phyloP scores from a whole-genome alignment of 1,140 invertebrate genomes.

The Zaprionus taronus region DNA sequence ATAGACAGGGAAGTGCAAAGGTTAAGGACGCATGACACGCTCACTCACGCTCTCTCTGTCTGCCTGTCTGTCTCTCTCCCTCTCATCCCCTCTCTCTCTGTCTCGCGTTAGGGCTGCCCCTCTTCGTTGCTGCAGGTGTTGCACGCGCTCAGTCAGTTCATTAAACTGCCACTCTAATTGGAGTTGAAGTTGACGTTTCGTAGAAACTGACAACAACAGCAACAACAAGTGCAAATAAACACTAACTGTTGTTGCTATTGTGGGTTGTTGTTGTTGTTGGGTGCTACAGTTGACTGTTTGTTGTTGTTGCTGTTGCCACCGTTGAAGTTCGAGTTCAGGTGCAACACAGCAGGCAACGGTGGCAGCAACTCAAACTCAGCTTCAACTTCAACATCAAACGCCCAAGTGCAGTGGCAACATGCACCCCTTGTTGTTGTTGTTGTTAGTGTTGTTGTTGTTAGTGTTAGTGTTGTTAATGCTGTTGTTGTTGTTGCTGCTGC shows the following conservation, averaged over 20 bases:
- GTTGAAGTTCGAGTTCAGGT: constrained; percentile 76
- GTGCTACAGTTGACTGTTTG: constrained; percentile 27
- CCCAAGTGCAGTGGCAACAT: constrained; percentile 74
- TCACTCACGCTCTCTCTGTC: not conserved
- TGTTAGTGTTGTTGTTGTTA: constrained; percentile 38
- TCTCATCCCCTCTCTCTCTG: not conserved
- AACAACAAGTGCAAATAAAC: constrained; percentile 58
- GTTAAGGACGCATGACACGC: constrained; percentile 50
- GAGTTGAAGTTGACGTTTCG: constrained; percentile 77
- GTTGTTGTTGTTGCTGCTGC: constrained; percentile 30
- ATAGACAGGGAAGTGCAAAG: constrained; percentile 30
- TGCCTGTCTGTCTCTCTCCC: not conserved
- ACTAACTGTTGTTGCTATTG: constrained; percentile 48
- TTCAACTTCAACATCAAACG: constrained; percentile 59
- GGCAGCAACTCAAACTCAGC: constrained; percentile 23
- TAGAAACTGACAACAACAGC: constrained; percentile 60
- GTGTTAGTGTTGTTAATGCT: too few species aligned
- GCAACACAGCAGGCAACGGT: constrained; percentile 50
- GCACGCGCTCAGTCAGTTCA: constrained; percentile 63
- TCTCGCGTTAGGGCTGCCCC: not conserved
- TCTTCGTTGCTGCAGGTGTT: constrained; percentile 1
- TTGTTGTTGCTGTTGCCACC: constrained; percentile 11
- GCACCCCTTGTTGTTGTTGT: constrained; percentile 26
- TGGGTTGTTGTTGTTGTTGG: constrained; percentile 17
- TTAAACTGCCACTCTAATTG: constrained; percentile 82